Evolutionary conservation across 2,888 invertebrate genomes (phyloP).

Genomic region (Chaetoderma sp.): DNA sequence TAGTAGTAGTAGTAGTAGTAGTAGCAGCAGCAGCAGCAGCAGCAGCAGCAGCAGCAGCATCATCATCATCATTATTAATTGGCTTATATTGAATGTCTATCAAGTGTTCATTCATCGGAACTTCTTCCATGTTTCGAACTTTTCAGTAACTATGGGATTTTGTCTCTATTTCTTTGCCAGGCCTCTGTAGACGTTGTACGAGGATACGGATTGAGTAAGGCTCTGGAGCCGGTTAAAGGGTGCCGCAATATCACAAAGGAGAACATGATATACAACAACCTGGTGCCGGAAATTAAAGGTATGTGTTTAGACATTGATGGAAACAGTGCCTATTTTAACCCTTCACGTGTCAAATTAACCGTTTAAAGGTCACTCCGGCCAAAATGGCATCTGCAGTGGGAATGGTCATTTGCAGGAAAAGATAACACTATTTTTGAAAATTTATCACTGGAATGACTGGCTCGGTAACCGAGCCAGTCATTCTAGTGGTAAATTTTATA

Average conservation of each 20-base stretch:
- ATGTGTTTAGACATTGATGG: background rate
- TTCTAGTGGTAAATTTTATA: no score
- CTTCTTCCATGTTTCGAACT: background rate
- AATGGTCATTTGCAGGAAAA: no score
- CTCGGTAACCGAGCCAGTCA: no score
- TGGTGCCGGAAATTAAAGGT: conserved; percentile 57
- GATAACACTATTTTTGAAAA: no score
- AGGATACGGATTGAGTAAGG: conserved; percentile 51
- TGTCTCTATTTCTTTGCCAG: conserved; percentile 28
- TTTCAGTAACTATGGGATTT: background rate
- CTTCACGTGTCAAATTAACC: background rate
- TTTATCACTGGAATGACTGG: no score
- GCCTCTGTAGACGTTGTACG: conserved; percentile 38
- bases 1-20: no score
- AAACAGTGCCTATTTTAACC: background rate
- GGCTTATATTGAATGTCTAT: no score
- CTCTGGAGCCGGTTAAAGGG: conserved; percentile 42
- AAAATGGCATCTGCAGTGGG: no score
- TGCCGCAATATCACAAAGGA: conserved; percentile 52
- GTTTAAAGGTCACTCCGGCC: no score
- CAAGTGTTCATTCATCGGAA: background rate
- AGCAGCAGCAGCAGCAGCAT: no score
- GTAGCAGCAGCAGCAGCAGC: no score
- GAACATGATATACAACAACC: conserved; percentile 58
- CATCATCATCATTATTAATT: no score